phyloP scores from a whole-genome alignment of 1,140 invertebrate species.

The Conopomorpha cramerella region DNA sequence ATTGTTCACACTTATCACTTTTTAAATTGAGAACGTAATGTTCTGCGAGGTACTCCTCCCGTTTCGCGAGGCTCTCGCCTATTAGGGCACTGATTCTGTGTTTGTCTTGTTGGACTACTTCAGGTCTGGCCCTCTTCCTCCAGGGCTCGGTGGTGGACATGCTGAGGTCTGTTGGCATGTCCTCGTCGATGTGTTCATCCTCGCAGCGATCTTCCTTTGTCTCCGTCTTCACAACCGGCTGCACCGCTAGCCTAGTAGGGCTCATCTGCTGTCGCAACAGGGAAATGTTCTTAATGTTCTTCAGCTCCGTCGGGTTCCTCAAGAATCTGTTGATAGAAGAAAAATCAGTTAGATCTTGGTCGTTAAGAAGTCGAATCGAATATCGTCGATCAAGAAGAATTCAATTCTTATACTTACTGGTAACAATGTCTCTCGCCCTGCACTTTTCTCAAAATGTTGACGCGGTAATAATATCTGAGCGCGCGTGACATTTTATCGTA shows the following conservation, averaged over 20 bases:
- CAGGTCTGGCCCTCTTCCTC: constrained; percentile 40
- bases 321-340: constrained; percentile 71
- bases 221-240: constrained; percentile 51
- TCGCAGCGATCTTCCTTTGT: constrained; percentile 64
- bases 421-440: constrained; percentile 96
- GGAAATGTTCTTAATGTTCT: constrained; percentile 92
- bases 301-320: constrained; percentile 86
- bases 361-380: neutral
- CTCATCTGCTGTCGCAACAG: constrained; percentile 84
- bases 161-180: constrained; percentile 69
- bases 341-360: neutral
- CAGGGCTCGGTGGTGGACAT: constrained; percentile 62
- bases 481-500: constrained; percentile 99
- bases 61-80: constrained; percentile 49
- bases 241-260: constrained; percentile 59
- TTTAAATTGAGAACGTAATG: constrained; percentile 53
- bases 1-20: constrained; percentile 60
- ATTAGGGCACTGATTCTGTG: constrained; percentile 57
- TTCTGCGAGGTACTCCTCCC: constrained; percentile 38
- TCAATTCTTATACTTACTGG: constrained; percentile 72
- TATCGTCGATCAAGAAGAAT: neutral
- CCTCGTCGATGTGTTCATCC: constrained; percentile 58
- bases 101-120: constrained; percentile 35
- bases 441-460: constrained; percentile 96
- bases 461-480: constrained; percentile 96